Conservation (phyloP, 2,888 invertebrate species). For the Vesta saturnalis region DNA sequence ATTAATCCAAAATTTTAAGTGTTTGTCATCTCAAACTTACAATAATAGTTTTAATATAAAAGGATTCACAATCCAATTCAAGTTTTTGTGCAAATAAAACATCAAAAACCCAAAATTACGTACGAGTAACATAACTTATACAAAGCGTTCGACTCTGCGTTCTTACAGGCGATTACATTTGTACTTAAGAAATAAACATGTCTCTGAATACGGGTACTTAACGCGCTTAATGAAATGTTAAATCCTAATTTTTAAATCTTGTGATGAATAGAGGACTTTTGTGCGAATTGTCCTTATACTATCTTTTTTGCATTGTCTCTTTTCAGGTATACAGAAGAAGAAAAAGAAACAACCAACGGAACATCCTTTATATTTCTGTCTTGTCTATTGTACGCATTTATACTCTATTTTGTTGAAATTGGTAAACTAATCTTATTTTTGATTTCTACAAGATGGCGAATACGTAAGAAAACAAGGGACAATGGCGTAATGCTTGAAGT, state of each 20-base stretch:
- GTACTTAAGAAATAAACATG: constrained; percentile 43
- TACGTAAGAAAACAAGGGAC: too few species aligned
- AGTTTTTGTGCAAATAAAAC: constrained; percentile 12
- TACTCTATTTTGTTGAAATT: constrained; percentile 26
- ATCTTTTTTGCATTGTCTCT: constrained; percentile 30
- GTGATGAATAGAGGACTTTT: constrained; percentile 33
- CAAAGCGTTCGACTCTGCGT: constrained; percentile 35
- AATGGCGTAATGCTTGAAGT: too few species aligned
- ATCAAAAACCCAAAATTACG: constrained; percentile 29
- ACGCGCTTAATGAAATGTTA: constrained; percentile 56
- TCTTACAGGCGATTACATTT: constrained; percentile 42
- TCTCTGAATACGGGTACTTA: constrained; percentile 49
- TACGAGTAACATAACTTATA: constrained; percentile 26
- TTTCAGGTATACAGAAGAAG: constrained; percentile 30
- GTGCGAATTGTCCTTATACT: constrained; percentile 32
- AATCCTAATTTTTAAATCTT: constrained; percentile 52
- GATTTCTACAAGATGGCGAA: too few species aligned
- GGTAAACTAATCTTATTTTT: constrained; percentile 27
- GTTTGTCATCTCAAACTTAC: too few species aligned
- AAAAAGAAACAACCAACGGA: constrained; percentile 31
- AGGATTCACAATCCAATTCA: constrained; percentile 26
- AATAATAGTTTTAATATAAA: constrained; percentile 34
- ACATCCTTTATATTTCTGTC: constrained; percentile 18
- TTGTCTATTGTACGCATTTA: constrained; percentile 17
- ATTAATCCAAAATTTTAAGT: too few species aligned